Evolutionary conservation across 2,888 invertebrate genomes (phyloP).

Genomic region (Limnephilus auricula): DNA sequence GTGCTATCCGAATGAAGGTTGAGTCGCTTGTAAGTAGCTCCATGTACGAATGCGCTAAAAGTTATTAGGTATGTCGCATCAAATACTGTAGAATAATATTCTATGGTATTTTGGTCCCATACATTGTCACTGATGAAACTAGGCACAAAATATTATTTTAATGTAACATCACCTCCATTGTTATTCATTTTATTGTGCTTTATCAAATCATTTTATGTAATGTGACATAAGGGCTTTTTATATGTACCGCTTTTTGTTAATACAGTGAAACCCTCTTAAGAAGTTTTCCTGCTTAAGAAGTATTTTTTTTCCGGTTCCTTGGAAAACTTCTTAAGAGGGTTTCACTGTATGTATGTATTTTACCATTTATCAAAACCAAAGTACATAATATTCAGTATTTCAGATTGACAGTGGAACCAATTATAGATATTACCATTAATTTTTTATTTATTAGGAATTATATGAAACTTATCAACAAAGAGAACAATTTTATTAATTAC

Average conservation of each 20-base stretch:
- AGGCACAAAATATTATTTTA: neutral
- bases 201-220: neutral
- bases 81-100: too few relatives aligned
- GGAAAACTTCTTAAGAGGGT: too few relatives aligned
- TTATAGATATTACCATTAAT: neutral
- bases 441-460: neutral
- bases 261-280: too few relatives aligned
- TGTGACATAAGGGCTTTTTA: neutral
- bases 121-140: neutral
- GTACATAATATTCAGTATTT: neutral
- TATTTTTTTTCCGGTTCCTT: too few relatives aligned
- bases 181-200: neutral
- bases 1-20: too few relatives aligned
- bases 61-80: too few relatives aligned
- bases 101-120: too few relatives aligned
- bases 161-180: neutral
- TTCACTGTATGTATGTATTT: neutral
- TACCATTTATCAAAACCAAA: slow-evolving; percentile 2
- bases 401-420: neutral
- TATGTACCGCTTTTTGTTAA: neutral
- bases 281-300: too few relatives aligned
- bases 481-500: neutral
- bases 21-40: too few relatives aligned
- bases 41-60: too few relatives aligned
- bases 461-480: neutral